A percentile compares a stretch with the other conserved stretches of the same genome.
phyloP scores from a whole-genome alignment of 2,113 vertebrate species.

The Hippopotamus amphibius region DNA sequence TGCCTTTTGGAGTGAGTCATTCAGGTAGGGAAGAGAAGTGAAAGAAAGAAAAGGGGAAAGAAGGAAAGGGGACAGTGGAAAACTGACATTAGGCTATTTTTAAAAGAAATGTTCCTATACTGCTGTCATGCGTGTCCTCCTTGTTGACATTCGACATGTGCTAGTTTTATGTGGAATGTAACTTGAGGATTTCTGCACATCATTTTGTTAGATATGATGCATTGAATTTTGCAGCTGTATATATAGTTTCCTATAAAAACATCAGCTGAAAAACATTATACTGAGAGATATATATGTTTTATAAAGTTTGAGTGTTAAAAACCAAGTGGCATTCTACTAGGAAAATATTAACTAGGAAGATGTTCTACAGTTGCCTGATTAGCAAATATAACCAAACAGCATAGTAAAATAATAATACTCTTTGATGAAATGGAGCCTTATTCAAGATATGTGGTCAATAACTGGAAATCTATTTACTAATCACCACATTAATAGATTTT shows the following conservation, averaged over 20 bases:
- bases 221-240: constrained; percentile 36
- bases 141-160: background rate
- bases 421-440: background rate
- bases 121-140: background rate
- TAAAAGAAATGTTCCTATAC: background rate
- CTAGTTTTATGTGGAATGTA: constrained; percentile 36
- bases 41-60: background rate
- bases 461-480: background rate
- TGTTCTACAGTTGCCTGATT: background rate
- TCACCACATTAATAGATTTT: background rate
- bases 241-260: constrained; percentile 1
- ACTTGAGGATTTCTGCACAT: constrained; percentile 13
- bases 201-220: constrained; percentile 28
- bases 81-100: background rate
- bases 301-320: constrained; percentile 27
- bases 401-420: background rate
- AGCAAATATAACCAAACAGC: background rate
- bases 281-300: background rate
- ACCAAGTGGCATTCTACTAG: background rate
- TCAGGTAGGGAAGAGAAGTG: background rate
- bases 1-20: background rate
- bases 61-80: background rate
- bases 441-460: background rate
- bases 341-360: background rate
- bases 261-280: constrained; percentile 3